Base-by-base conservation (phyloP, 2,113 vertebrate genomes). In the Acanthisitta chloris region DNA sequence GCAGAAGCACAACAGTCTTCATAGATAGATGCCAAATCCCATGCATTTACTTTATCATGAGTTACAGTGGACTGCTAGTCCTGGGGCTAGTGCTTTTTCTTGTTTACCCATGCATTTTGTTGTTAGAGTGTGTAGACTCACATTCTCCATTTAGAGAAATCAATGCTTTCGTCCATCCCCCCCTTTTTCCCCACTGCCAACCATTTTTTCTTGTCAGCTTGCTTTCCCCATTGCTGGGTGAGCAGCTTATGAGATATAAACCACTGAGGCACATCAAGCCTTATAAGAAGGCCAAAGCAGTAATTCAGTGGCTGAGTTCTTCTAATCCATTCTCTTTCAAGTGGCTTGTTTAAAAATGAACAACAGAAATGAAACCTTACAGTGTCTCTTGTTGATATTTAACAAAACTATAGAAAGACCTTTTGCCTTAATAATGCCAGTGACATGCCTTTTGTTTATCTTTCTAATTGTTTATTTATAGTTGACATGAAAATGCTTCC, bases 381-480 rank as follows among this genome's bases (percentile, higher is more conserved):
- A 52, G 12, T 24, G 61, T 91, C 87, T 91, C 81, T 69, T 49
- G 55, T 20, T 97, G 83, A 67, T 96, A 92, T 97, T 97, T 96
- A 94, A 90, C 94, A 95, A 73, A 96, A 96, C 85, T 93, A 88
- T 31, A 88, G 88, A 88, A 91, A 92, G 81, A 78, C 43, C 52
- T 97, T 90, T 96, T 95, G 54, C 95, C 94, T 97, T 97, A 97
- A 97, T 97, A 96, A 97, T 86, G 65, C 54, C 89, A 86, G 82
- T 95, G 96, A 96, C 94, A 97, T 88, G 91, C 57, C 92, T 95
- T 94, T 95, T 94, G 64, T 94, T 92, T 90, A 85, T 94, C 54
- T 97, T 76, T 95, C 90, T 97, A 97, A 97, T 97, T 96, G 93
- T 88, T 98, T 97, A 96, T 97, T 98, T 96, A 98, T 97, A 89